Percentiles rank a stretch among this genome's conserved stretches.
phyloP scores from a whole-genome alignment of 2,888 invertebrate species.

The Physocephala rufipes region DNA sequence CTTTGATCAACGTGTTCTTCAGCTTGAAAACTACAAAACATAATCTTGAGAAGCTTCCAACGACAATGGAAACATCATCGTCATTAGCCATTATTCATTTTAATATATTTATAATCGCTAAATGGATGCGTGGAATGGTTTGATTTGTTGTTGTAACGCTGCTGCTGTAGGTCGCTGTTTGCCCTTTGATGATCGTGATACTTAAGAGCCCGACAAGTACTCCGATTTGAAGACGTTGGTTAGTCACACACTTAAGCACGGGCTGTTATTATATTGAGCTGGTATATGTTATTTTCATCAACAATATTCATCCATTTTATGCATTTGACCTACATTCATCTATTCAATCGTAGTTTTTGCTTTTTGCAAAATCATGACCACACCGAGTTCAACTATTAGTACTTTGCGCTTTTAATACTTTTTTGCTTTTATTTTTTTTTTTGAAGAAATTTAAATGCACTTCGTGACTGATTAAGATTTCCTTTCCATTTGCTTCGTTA shows the following conservation, averaged over 20 bases:
- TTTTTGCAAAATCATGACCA: neutral
- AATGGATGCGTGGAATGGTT: no score
- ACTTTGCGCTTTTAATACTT: no score
- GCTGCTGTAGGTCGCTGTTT: slow-evolving; percentile 3
- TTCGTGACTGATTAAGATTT: no score
- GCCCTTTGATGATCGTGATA: no score
- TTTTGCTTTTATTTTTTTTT: neutral
- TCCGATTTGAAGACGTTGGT: slow-evolving; percentile 41
- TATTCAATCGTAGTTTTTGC: neutral
- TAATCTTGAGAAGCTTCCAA: slow-evolving; percentile 30
- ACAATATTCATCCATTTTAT: slow-evolving; percentile 15
- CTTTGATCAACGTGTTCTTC: slow-evolving; percentile 21
- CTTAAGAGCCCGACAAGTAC: slow-evolving; percentile 31
- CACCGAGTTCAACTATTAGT: no score
- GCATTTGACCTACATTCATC: slow-evolving; percentile 9
- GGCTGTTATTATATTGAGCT: slow-evolving; percentile 27
- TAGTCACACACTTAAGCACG: slow-evolving; percentile 41
- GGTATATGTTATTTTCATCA: no score
- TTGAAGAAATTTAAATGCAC: no score
- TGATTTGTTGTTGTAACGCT: no score
- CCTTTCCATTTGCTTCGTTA: no score
- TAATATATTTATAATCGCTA: slow-evolving; percentile 39
- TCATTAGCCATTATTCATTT: slow-evolving; percentile 29
- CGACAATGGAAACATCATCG: slow-evolving; percentile 11
- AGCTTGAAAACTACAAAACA: slow-evolving; percentile 16